Percentiles rank a stretch among this genome's conserved stretches.
Conservation (phyloP, 2,888 invertebrate genomes). For the Bursaphelenchus okinawaensis region DNA sequence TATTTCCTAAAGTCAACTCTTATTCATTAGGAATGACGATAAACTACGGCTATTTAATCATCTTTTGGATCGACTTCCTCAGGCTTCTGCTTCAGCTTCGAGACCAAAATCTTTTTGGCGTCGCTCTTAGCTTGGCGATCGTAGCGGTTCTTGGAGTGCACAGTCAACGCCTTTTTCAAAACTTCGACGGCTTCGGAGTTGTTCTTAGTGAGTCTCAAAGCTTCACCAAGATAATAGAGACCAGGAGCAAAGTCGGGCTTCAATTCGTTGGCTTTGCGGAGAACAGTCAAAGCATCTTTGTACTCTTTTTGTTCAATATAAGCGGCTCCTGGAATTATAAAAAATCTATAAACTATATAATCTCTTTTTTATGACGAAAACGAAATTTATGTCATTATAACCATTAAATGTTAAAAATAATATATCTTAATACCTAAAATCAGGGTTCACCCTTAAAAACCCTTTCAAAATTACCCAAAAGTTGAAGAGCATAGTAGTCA, state of each 20-base stretch:
- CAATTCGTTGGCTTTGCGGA: constrained; percentile 42
- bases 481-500: constrained; percentile 11
- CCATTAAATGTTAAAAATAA: background rate
- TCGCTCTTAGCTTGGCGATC: constrained; percentile 30
- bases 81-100: constrained; percentile 31
- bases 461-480: too few species aligned
- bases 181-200: constrained; percentile 35
- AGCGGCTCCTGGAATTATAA: constrained; percentile 25
- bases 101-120: constrained; percentile 23
- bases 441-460: too few species aligned
- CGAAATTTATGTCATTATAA: background rate
- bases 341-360: background rate
- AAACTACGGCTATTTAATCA: constrained; percentile 3
- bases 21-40: background rate
- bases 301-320: constrained; percentile 36
- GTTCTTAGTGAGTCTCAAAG: constrained; percentile 30
- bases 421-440: too few species aligned
- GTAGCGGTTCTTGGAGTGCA: constrained; percentile 23
- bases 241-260: constrained; percentile 31
- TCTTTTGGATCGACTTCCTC: constrained; percentile 35
- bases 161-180: constrained; percentile 32
- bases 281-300: constrained; percentile 33
- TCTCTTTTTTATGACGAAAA: background rate
- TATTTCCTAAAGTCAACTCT: background rate
- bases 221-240: constrained; percentile 34